A percentile compares a stretch with the other conserved stretches of the same genome.
Evolutionary conservation across 2,888 invertebrate species (phyloP).

Genomic region (Tenthredo scrophulariae): DNA sequence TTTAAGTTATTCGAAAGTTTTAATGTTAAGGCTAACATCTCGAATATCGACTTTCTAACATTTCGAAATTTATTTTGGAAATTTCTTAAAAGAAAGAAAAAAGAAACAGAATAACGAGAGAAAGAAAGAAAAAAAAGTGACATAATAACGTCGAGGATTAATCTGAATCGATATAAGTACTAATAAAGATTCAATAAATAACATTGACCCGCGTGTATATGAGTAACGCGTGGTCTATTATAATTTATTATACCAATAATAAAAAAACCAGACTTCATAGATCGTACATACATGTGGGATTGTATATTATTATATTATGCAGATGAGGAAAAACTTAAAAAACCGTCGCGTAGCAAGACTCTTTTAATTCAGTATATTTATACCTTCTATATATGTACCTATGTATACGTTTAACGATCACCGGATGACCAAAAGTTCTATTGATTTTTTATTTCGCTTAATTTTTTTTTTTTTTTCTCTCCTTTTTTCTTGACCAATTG

Average conservation of each 20-base stretch:
- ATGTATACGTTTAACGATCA: not conserved
- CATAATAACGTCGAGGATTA: constrained; percentile 5
- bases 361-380: not conserved
- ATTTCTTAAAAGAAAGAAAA: not conserved
- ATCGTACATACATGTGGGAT: not conserved
- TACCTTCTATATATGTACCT: not conserved
- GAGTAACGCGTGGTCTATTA: constrained; percentile 3
- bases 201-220: constrained; percentile 20
- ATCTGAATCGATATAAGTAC: not conserved
- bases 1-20: not conserved
- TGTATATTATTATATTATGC: not conserved
- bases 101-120: not conserved
- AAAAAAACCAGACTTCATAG: not conserved
- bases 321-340: constrained; percentile 1
- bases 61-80: not conserved
- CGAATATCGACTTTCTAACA: not conserved
- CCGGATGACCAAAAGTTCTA: not conserved
- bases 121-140: not conserved
- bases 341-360: not conserved
- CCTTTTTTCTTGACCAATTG: not conserved
- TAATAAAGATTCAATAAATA: constrained; percentile 23
- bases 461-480: not conserved
- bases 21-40: not conserved
- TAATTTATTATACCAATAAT: constrained; percentile 2
- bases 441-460: not conserved